A percentile compares a stretch with the other conserved stretches of the same genome.
phyloP scores from a whole-genome alignment of 2,797 vertebrate genomes.

The Urocyon cinereoargenteus region DNA sequence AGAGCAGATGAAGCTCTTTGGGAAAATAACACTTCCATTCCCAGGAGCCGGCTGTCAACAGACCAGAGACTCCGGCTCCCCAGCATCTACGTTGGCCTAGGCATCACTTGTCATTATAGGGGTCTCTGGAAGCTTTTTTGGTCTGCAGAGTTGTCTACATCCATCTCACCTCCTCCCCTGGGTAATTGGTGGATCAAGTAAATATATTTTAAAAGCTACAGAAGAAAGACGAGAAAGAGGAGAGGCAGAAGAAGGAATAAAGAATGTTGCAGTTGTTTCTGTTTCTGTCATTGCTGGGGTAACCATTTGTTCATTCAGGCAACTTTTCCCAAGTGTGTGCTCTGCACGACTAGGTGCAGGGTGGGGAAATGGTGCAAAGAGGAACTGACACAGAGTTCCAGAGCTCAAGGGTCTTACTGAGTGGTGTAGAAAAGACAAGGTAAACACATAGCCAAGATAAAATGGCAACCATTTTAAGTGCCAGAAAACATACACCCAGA shows the following conservation, averaged over 20 bases:
- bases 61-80: background rate
- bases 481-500: background rate
- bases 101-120: background rate
- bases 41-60: conserved; percentile 26
- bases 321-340: background rate
- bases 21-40: conserved; percentile 57
- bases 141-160: background rate
- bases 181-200: background rate
- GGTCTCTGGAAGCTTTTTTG: background rate
- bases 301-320: background rate
- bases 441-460: background rate
- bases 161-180: background rate
- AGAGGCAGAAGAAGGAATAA: background rate
- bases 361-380: background rate
- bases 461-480: background rate
- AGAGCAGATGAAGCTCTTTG: conserved; percentile 58
- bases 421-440: background rate
- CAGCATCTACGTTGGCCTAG: background rate
- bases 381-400: background rate
- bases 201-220: background rate
- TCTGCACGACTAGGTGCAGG: background rate
- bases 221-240: background rate
- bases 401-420: background rate
- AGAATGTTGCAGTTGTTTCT: conserved; percentile 47
- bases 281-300: background rate